Base-by-base conservation (phyloP, 2,113 vertebrate species). In the Sphaerodactylus townsendi region DNA sequence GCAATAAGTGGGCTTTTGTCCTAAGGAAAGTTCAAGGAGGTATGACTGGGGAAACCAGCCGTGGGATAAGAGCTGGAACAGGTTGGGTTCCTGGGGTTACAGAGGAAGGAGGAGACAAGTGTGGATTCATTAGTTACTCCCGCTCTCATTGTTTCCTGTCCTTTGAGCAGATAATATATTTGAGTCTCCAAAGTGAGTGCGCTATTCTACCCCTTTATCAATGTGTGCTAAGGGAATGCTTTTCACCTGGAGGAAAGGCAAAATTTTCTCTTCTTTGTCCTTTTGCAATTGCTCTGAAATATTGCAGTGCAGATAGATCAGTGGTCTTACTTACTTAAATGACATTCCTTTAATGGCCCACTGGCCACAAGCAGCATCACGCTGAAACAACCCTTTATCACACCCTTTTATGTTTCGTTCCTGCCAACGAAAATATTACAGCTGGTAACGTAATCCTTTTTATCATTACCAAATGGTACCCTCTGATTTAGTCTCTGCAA, bases 1-100 rank as follows among this genome's bases (percentile, higher is more conserved):
- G 81, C 76, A 13, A 10, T 89, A 90, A 88, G 78, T 64, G 37
- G n/a, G 30, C 65, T 89, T 77, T 71, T 83, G 9, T 93, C 80
- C 65, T 89, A 46, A 68, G 37, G 5, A 75, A 74, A 8, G 80
- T 90, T 81, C 35, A 90, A 85, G 71, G 84, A 84, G 77, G 75
- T 92, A 84, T 64, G 41, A 79, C 14, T 70, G 76, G 82, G 76
- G 81, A 65, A 28, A 25, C 50, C 79, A 14, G 75, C 21, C 37
- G 82, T 69, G 81, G 11, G 59, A 85, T 25, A n/a, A 37, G 35
- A 87, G 44, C 23, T 11, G 85, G 83, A 79, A 83, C 21, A 46
- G n/a, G 80, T 10, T 14, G 39, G 23, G n/a, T 81, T 69, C 39
- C 85, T 79, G 59, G 25, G 71, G 76, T 85, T 79, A 79, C 66